phyloP scores from a whole-genome alignment of 2,113 vertebrate genomes.

The Aegithalos caudatus region DNA sequence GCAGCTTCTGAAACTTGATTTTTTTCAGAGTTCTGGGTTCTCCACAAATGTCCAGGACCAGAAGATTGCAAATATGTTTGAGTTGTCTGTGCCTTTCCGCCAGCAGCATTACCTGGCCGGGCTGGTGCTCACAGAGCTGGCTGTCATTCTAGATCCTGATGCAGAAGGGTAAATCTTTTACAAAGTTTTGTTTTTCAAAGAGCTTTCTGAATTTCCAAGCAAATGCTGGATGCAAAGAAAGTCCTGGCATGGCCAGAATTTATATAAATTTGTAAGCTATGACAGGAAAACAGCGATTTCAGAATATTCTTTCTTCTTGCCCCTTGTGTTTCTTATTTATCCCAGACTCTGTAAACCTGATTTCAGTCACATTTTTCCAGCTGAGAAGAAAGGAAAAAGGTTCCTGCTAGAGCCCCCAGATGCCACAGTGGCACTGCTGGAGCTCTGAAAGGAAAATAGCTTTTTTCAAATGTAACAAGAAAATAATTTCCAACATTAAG shows the following conservation, averaged over 20 bases:
- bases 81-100: conserved; percentile 94
- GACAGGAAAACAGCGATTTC: neutral
- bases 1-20: neutral
- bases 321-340: neutral
- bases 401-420: neutral
- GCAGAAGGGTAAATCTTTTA: conserved; percentile 87
- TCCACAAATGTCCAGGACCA: conserved; percentile 97
- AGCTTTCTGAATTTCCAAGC: neutral
- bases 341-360: neutral
- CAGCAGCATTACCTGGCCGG: conserved; percentile 96
- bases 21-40: conserved; percentile 93
- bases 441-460: neutral
- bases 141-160: conserved; percentile 94
- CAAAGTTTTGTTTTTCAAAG: neutral
- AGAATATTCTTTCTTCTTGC: neutral
- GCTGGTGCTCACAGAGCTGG: conserved; percentile 91
- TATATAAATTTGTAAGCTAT: neutral
- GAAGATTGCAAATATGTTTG: conserved; percentile 99
- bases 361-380: neutral
- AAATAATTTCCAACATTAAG: neutral
- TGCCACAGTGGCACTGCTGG: neutral
- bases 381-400: neutral
- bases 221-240: neutral
- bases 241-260: neutral
- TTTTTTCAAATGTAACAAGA: neutral